Evolutionary conservation across 2,797 vertebrate genomes (phyloP).

Genomic region (Falco concolor): DNA sequence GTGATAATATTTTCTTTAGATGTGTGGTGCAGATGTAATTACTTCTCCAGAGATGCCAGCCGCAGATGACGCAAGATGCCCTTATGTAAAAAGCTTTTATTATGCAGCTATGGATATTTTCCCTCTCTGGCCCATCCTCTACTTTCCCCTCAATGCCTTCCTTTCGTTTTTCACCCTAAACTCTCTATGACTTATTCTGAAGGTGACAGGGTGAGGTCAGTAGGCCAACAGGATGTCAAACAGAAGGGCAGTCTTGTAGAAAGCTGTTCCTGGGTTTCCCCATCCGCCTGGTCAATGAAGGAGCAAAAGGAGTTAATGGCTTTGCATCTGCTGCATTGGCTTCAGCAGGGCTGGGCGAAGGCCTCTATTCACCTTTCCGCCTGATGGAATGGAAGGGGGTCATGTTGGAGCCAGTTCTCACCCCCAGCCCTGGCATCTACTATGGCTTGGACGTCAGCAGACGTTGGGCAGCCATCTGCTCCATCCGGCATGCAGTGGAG

Average conservation of each 20-base stretch:
- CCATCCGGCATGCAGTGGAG: neutral
- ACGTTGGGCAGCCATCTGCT: neutral
- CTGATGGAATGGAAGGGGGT: neutral
- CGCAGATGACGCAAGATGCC: slow-evolving; percentile 14
- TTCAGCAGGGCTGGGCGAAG: neutral
- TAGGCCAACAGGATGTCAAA: neutral
- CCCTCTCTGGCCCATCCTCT: neutral
- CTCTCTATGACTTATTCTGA: neutral
- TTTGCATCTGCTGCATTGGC: neutral
- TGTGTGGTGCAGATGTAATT: slow-evolving; percentile 52
- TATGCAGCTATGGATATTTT: slow-evolving; percentile 19
- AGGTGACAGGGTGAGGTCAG: neutral
- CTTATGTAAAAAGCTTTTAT: slow-evolving; percentile 43
- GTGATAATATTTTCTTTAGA: slow-evolving; percentile 46
- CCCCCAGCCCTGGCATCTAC: neutral
- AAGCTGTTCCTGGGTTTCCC: neutral
- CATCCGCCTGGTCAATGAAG: accelerated
- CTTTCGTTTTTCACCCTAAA: neutral
- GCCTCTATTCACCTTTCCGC: neutral
- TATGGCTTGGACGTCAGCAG: neutral
- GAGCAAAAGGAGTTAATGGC: neutral
- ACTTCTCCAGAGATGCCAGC: slow-evolving; percentile 49
- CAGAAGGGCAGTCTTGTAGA: neutral
- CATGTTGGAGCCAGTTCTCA: neutral
- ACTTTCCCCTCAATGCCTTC: neutral